phyloP scores from a whole-genome alignment of 2,888 invertebrate species.

The Tiphia femorata region DNA sequence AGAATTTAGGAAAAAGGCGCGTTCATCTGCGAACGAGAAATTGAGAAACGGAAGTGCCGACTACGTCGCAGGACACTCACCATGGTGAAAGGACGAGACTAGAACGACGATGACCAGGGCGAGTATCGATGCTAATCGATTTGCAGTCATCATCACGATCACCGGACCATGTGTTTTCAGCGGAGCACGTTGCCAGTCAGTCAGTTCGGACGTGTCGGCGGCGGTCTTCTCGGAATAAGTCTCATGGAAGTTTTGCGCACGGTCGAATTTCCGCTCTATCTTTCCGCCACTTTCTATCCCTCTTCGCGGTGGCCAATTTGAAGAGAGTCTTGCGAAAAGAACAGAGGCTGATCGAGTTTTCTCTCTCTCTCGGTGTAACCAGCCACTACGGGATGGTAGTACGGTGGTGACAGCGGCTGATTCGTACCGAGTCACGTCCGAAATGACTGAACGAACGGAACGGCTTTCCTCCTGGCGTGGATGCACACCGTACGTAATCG shows the following conservation, averaged over 20 bases:
- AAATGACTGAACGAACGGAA: conserved; percentile 34
- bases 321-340: neutral
- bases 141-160: conserved; percentile 54
- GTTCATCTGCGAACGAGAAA: neutral
- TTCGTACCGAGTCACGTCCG: conserved; percentile 22
- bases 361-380: neutral
- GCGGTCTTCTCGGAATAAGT: conserved; percentile 28
- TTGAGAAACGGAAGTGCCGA: conserved; percentile 5
- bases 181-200: conserved; percentile 25
- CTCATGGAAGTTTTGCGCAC: too few species aligned
- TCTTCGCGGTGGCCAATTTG: neutral
- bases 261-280: neutral
- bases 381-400: neutral
- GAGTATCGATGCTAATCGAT: conserved; percentile 47
- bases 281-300: neutral
- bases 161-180: conserved; percentile 60
- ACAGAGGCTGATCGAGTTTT: neutral
- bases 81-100: conserved; percentile 48
- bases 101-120: conserved; percentile 50
- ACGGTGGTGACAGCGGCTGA: neutral
- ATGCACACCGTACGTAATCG: conserved; percentile 44
- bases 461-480: too few species aligned
- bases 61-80: conserved; percentile 42
- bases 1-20: neutral
- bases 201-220: conserved; percentile 33